Evolutionary conservation across 2,888 invertebrate genomes (phyloP).

Genomic region (Aquatica leii): DNA sequence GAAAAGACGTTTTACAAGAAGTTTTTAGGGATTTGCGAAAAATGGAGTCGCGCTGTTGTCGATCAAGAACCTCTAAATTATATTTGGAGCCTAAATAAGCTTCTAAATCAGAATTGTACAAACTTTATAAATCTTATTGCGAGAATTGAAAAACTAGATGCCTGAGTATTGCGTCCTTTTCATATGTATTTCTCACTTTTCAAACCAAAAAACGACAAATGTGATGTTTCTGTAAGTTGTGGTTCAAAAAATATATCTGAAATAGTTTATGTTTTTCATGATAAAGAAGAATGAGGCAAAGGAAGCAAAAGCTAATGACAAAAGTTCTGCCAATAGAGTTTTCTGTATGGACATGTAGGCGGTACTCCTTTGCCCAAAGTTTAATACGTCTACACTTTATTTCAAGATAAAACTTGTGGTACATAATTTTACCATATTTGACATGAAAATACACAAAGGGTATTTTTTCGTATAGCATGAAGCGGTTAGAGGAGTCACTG

Average conservation of each 20-base stretch:
- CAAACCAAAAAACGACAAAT: neutral
- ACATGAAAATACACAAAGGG: neutral
- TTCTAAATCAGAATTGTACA: neutral
- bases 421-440: neutral
- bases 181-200: neutral
- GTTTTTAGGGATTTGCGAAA: neutral
- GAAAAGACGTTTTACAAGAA: neutral
- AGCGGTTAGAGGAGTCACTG: neutral
- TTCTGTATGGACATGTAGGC: neutral
- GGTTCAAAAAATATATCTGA: neutral
- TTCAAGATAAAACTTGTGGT: neutral
- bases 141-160: neutral
- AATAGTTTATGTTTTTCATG: neutral
- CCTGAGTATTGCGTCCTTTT: neutral
- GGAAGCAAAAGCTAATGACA: neutral
- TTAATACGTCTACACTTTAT: neutral
- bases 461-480: neutral
- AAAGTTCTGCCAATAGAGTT: too few species aligned
- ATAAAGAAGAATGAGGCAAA: neutral
- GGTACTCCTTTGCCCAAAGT: neutral
- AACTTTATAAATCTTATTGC: neutral
- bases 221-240: neutral
- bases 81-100: neutral
- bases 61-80: neutral
- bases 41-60: neutral